Evolutionary conservation across 1,140 invertebrate species (phyloP).

Genomic region (Zaprionus africanus): DNA sequence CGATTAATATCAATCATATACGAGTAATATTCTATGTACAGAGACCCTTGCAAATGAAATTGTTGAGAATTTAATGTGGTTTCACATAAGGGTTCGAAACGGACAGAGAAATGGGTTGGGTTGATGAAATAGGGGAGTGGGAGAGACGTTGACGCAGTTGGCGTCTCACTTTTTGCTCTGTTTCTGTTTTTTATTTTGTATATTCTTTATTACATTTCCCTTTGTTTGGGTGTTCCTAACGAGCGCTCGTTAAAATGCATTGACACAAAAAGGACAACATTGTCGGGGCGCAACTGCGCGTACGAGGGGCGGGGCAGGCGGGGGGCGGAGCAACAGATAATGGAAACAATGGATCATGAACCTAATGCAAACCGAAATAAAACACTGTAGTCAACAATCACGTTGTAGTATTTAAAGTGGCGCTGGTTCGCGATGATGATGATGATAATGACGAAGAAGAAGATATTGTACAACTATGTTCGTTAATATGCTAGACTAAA

Average conservation of each 20-base stretch:
- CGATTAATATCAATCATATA: conserved; percentile 14
- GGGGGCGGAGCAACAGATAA: conserved; percentile 68
- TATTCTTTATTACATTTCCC: conserved; percentile 72
- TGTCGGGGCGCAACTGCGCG: conserved; percentile 39
- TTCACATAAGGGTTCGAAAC: conserved; percentile 3
- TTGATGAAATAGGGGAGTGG: background rate
- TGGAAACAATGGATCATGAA: conserved; percentile 80
- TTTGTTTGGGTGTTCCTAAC: conserved; percentile 66
- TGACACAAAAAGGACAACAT: conserved; percentile 76
- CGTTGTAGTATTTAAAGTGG: conserved; percentile 62
- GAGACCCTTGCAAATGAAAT: conserved; percentile 46
- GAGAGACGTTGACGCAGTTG: conserved; percentile 40
- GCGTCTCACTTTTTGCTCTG: conserved; percentile 33
- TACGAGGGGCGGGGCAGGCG: background rate
- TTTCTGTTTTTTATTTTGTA: conserved; percentile 30
- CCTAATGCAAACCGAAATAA: conserved; percentile 55
- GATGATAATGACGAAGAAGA: background rate
- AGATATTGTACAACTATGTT: conserved; percentile 39
- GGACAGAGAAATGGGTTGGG: background rate
- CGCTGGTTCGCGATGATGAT: conserved; percentile 39
- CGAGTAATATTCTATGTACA: conserved; percentile 30
- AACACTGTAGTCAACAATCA: conserved; percentile 78
- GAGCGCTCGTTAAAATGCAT: conserved; percentile 81
- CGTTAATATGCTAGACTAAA: conserved; percentile 58
- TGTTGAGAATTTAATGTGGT: conserved; percentile 39